Evolutionary conservation across 2,113 vertebrate genomes (phyloP).

Genomic region (Lepidothrix coronata): DNA sequence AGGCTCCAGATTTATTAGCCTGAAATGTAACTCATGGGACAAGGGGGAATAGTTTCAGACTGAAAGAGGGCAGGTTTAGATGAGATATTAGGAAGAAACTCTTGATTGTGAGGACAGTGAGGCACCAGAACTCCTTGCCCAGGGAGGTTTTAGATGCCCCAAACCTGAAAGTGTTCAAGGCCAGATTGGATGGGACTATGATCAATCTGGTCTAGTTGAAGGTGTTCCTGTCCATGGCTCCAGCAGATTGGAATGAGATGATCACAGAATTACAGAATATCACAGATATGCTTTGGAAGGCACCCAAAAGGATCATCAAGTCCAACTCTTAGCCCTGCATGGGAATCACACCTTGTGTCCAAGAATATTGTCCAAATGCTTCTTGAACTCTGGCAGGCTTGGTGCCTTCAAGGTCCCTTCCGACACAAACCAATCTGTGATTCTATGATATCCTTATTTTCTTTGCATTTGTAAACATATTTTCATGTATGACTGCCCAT

Average conservation of each 20-base stretch:
- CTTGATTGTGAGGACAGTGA: not conserved
- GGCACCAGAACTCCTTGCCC: not conserved
- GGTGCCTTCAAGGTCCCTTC: not conserved
- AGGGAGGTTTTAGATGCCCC: not conserved
- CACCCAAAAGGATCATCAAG: not conserved
- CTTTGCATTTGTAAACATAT: not conserved
- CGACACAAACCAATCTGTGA: not conserved
- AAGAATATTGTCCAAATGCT: not conserved
- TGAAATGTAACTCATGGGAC: not conserved
- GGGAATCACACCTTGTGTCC: not conserved
- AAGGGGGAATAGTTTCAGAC: not conserved
- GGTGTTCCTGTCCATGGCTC: not conserved
- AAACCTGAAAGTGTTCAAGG: not conserved
- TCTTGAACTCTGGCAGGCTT: not conserved
- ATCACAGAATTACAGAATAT: not conserved
- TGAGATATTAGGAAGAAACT: not conserved
- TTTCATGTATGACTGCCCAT: not conserved
- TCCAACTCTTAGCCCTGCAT: not conserved
- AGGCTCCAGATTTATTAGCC: not conserved
- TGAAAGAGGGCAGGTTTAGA: not conserved
- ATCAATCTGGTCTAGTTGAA: not conserved
- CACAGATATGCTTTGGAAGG: not conserved
- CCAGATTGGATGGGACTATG: not conserved
- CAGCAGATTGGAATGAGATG: not conserved
- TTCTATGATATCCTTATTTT: not conserved